phyloP scores from a whole-genome alignment of 2,113 vertebrate species.

The Benitochromis conjunctus region DNA sequence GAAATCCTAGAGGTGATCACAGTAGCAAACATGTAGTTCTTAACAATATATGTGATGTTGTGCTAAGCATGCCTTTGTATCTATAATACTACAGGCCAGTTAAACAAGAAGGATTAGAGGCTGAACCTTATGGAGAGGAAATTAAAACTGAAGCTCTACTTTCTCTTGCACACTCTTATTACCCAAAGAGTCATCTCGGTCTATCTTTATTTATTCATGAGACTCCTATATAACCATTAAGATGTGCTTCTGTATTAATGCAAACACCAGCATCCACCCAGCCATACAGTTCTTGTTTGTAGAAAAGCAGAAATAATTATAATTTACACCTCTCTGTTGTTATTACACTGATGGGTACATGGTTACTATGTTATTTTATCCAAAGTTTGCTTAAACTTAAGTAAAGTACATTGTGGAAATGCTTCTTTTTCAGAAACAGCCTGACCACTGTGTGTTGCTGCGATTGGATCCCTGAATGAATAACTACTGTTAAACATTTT shows the following conservation, averaged over 20 bases:
- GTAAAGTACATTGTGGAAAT: neutral
- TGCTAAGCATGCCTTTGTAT: neutral
- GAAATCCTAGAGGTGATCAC: neutral
- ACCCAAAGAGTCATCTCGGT: neutral
- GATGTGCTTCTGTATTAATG: neutral
- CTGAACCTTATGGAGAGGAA: conserved; percentile 11
- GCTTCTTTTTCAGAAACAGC: neutral
- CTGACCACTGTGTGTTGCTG: neutral
- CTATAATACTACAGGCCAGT: neutral
- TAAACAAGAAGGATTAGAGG: neutral
- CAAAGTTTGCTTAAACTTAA: neutral
- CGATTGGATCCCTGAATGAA: neutral
- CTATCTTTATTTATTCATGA: neutral
- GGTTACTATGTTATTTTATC: neutral
- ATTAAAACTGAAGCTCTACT: conserved; percentile 5
- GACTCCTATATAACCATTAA: neutral
- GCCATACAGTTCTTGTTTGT: neutral
- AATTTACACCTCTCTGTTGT: neutral
- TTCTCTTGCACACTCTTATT: neutral
- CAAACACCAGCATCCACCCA: neutral
- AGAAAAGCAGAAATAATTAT: neutral
- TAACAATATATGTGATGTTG: neutral
- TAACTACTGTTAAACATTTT: neutral
- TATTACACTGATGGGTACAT: neutral
- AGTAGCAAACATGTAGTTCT: neutral